Evolutionary conservation across 35 echinoderm and acorn worm genomes (phyloP), one percentile per base, ranked within the genome.

Genomic region (Acanthaster planci): DNA sequence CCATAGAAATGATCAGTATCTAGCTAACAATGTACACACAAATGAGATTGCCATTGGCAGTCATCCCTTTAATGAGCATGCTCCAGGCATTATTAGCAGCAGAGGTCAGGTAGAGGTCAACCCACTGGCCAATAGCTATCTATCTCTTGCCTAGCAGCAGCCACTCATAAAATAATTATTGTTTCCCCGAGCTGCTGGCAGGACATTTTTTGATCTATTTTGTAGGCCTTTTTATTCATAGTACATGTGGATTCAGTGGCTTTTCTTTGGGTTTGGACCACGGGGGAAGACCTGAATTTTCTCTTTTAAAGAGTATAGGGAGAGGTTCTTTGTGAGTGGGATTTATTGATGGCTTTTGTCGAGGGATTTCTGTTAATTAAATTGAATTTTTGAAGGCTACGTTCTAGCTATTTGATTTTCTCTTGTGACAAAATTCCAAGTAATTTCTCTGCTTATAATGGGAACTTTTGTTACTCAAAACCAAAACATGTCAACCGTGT

Each of bases 61-160:
- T 47, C 42, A 47, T 47, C 34, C 64, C 64, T 72, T 72, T 72
- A 72, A 72, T 72, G 64, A 26, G 34, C 23, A 72, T 26, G 64
- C 64, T 26, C 30, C 21, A 6, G 29, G 26, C n/a, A 14, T 34
- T 34, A 72, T 72, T 72, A 19, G 30, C 64, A 72, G 64, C 23
- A 12, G 64, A 72, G 64, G 64, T 72, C 64, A 72, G 0, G 3
- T 26, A 72, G 64, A 26, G 64, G 64, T 47, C 42, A 47, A 6
- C 12, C 42, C 4, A 47, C 42, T 12, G 12, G 42, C 64, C 64
- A 72, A 72, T 72, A 26, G 64, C 64, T 14, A 34, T 34, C 64
- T 29, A 34, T 47, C 14, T 19, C 30, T 34, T 72, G 64, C 64
- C 64, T 72, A 72, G 64, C 23, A 72, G 64, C 64, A 72, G 64